Conservation (phyloP, 2,797 vertebrate species). For the Cuniculus paca region DNA sequence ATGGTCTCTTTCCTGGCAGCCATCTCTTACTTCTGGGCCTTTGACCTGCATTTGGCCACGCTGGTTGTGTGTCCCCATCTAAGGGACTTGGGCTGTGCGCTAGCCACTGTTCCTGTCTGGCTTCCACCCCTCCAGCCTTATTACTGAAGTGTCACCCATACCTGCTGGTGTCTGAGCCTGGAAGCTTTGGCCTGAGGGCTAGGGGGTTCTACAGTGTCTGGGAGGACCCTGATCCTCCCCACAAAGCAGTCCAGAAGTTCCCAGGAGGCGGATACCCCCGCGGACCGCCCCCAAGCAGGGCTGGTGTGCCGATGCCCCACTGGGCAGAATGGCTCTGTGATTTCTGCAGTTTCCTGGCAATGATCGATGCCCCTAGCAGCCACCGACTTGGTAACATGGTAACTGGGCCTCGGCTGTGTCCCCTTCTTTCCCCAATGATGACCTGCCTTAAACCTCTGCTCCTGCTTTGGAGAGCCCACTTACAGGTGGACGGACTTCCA, state of each 20-base stretch:
- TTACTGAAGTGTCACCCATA: neutral
- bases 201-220: neutral
- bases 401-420: neutral
- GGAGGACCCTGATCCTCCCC: neutral
- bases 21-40: neutral
- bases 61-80: neutral
- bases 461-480: neutral
- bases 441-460: neutral
- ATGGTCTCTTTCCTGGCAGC: rapidly evolving
- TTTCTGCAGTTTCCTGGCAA: neutral
- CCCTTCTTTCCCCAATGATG: neutral
- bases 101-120: neutral
- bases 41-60: neutral
- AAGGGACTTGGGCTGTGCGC: too few relatives aligned
- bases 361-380: neutral
- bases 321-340: neutral
- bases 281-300: neutral
- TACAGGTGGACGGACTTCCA: neutral
- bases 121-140: neutral
- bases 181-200: neutral
- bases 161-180: neutral
- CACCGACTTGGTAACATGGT: neutral
- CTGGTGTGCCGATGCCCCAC: neutral
- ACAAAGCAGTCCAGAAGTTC: neutral
- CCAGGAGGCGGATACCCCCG: too few relatives aligned